A percentile compares a stretch with the other conserved stretches of the same genome.
Conservation (phyloP, 2,888 invertebrate genomes). For the Disparrhopalites patrizii region DNA sequence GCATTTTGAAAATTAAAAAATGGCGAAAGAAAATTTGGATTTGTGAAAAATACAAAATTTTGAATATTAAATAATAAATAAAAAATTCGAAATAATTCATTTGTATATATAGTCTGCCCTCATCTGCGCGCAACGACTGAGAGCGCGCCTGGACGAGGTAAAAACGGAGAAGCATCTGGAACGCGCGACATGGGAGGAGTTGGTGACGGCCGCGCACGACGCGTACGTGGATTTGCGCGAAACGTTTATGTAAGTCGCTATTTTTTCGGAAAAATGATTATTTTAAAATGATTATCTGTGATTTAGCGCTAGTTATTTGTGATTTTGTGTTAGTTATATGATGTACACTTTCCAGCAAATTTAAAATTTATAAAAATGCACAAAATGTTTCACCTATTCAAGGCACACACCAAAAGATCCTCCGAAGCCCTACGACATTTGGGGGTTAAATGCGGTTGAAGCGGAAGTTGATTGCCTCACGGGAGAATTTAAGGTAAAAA, state of each 20-base stretch:
- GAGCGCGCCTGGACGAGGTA: conserved; percentile 50
- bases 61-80: conserved; percentile 49
- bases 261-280: conserved; percentile 42
- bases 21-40: conserved; percentile 48
- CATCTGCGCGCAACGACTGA: conserved; percentile 50
- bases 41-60: conserved; percentile 42
- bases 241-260: conserved; percentile 51
- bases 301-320: no score
- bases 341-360: no score
- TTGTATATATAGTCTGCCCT: conserved; percentile 49
- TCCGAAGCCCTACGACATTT: conserved; percentile 50
- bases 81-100: conserved; percentile 50
- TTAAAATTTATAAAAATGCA: not conserved
- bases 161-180: conserved; percentile 47
- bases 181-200: conserved; percentile 50
- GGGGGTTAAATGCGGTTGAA: conserved; percentile 51
- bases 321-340: no score
- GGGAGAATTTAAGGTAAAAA: conserved; percentile 33
- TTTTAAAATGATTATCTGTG: not conserved
- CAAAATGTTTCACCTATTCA: conserved; percentile 15
- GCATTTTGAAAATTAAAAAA: conserved; percentile 49
- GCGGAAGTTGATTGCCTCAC: conserved; percentile 66
- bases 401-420: conserved; percentile 39
- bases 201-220: conserved; percentile 50
- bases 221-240: conserved; percentile 55